A percentile compares a stretch with the other conserved stretches of the same genome.
phyloP scores from a whole-genome alignment of 2,888 invertebrate species.

The Didymodactylos carnosus region DNA sequence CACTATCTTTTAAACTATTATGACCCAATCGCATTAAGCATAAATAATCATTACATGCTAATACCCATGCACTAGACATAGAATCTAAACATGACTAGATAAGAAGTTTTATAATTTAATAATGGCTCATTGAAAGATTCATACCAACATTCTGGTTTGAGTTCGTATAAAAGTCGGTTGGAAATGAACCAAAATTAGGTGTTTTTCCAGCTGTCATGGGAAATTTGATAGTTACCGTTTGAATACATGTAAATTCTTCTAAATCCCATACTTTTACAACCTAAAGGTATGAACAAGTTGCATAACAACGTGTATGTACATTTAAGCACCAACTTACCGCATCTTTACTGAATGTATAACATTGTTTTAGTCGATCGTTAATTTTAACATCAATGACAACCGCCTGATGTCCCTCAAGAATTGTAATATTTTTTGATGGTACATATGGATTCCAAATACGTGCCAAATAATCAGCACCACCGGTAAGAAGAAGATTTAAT shows the following conservation, averaged over 20 bases:
- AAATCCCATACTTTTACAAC: slow-evolving; percentile 33
- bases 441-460: slow-evolving; percentile 35
- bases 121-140: background rate
- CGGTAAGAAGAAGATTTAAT: slow-evolving; percentile 30
- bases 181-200: slow-evolving; percentile 32
- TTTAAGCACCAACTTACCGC: slow-evolving; percentile 29
- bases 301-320: no score
- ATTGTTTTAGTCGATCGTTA: slow-evolving; percentile 25
- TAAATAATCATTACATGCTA: slow-evolving; percentile 32
- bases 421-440: slow-evolving; percentile 26
- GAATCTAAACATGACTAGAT: no score
- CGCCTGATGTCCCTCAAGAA: slow-evolving; percentile 27
- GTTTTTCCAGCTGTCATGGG: slow-evolving; percentile 27
- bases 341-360: slow-evolving; percentile 32
- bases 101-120: no score
- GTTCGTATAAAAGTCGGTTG: slow-evolving; percentile 26
- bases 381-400: slow-evolving; percentile 29
- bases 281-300: slow-evolving; percentile 17
- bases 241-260: slow-evolving; percentile 29
- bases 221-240: slow-evolving; percentile 29
- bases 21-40: slow-evolving; percentile 26
- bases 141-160: no score
- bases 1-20: slow-evolving; percentile 19
- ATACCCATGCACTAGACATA: slow-evolving; percentile 19
- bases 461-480: slow-evolving; percentile 28